A percentile compares a stretch with the other conserved stretches of the same genome.
Conservation (phyloP, 92 coral and sea anemone genomes). For the Nematostella vectensis region DNA sequence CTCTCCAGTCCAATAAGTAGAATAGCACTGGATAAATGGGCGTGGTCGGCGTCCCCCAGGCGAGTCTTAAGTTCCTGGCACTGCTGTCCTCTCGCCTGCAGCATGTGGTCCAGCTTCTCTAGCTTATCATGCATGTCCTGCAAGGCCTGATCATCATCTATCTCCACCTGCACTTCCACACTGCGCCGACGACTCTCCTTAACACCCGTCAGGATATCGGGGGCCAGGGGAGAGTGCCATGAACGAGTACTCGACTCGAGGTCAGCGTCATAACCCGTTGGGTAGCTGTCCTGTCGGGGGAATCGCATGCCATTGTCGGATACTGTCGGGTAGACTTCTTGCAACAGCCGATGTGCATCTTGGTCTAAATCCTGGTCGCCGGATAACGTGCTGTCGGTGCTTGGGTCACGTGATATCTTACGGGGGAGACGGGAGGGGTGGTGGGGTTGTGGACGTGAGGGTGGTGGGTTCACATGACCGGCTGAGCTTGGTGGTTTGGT, state of each 20-base stretch:
- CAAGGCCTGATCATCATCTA: slow-evolving; percentile 33
- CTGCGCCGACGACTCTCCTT: slow-evolving; percentile 55
- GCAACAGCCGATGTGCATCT: slow-evolving; percentile 33
- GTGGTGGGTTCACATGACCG: slow-evolving; percentile 13
- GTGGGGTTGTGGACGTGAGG: slow-evolving; percentile 6
- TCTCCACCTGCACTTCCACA: slow-evolving; percentile 79
- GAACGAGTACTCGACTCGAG: slow-evolving; percentile 29
- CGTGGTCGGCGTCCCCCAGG: slow-evolving; percentile 29
- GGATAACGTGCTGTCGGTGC: slow-evolving; percentile 24
- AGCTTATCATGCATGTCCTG: slow-evolving; percentile 46
- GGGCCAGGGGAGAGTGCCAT: slow-evolving; percentile 46
- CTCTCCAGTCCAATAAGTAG: slow-evolving; percentile 37
- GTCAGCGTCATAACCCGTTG: slow-evolving; percentile 20
- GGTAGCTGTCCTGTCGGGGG: slow-evolving; percentile 26
- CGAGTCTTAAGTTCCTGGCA: slow-evolving; percentile 42
- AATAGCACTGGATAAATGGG: slow-evolving; percentile 51
- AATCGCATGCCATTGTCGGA: slow-evolving; percentile 35
- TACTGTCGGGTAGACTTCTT: slow-evolving; percentile 32
- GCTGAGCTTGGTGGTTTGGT: slow-evolving; percentile 17
- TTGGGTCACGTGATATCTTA: slow-evolving; percentile 18
- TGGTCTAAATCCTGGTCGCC: slow-evolving; percentile 34
- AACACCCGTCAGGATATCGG: slow-evolving; percentile 74
- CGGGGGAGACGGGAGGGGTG: slow-evolving; percentile 14
- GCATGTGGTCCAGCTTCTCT: slow-evolving; percentile 36
- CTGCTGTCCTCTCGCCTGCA: slow-evolving; percentile 39